These are phyloP conservation scores for Autographa pulchrina DNA, from an alignment of 2,888 invertebrate genomes.

Conservation along the genomic window DNA sequence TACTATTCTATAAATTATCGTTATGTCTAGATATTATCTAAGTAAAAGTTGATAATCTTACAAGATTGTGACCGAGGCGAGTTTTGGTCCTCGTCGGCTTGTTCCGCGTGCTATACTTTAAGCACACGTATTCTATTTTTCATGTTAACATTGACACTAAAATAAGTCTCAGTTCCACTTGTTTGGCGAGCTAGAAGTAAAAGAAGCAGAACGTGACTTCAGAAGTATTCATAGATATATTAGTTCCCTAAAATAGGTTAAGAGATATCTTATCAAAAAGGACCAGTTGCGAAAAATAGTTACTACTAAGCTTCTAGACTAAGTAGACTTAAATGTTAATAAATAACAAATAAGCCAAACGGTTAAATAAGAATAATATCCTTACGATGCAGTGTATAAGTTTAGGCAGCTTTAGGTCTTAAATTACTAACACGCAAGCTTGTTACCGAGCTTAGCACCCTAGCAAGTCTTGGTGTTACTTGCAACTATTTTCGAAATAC, in stretches of 20 bases:
- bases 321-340: neutral
- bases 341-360: no score
- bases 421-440: neutral
- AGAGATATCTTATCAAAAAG: neutral
- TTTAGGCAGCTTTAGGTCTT: conserved; percentile 5
- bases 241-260: conserved; percentile 2
- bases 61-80: conserved; percentile 26
- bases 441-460: neutral
- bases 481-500: conserved; percentile 29
- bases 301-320: neutral
- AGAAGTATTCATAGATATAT: neutral
- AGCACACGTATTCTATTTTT: neutral
- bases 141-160: conserved; percentile 1
- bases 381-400: neutral
- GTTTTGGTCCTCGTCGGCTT: neutral
- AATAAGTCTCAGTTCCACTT: conserved; percentile 21
- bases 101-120: neutral
- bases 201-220: conserved; percentile 27
- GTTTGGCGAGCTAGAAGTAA: conserved; percentile 27
- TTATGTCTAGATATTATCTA: conserved; percentile 14
- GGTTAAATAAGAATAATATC: no score
- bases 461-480: neutral
- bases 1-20: neutral
- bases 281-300: neutral
- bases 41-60: conserved; percentile 28